Conservation (phyloP, 2,797 vertebrate species). For the Chaenodraco wilsoni region DNA sequence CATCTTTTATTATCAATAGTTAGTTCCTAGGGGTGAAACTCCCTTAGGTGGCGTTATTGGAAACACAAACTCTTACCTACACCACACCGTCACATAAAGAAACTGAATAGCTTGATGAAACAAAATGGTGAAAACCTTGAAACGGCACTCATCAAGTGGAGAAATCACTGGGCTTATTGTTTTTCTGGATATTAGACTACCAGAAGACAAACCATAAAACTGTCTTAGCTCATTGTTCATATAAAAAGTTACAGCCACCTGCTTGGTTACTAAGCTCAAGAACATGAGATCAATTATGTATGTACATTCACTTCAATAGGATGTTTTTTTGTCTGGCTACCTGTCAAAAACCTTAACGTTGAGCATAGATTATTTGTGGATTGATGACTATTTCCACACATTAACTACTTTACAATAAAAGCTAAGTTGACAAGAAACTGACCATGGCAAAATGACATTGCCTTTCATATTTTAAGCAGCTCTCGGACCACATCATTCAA, state of each 20-base stretch:
- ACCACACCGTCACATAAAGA: not conserved
- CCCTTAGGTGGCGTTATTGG: too few species aligned
- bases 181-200: not conserved
- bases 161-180: not conserved
- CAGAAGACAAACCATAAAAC: not conserved
- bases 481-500: not conserved
- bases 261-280: too few species aligned
- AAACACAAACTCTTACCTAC: too few species aligned
- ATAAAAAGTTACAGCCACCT: too few species aligned
- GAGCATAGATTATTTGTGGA: too few species aligned
- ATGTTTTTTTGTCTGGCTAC: not conserved
- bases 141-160: not conserved
- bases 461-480: not conserved
- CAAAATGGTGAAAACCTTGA: not conserved
- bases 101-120: constrained; percentile 2
- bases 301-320: too few species aligned
- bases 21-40: too few species aligned
- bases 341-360: too few species aligned
- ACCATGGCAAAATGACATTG: too few species aligned
- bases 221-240: too few species aligned
- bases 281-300: too few species aligned
- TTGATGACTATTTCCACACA: not conserved
- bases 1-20: too few species aligned
- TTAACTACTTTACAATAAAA: not conserved
- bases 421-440: not conserved